Percentiles rank a stretch among this genome's conserved stretches.
These are phyloP conservation scores for Prostheceraeus crozeri DNA, from an alignment of 2,888 invertebrate species.

Conservation along the genomic window DNA sequence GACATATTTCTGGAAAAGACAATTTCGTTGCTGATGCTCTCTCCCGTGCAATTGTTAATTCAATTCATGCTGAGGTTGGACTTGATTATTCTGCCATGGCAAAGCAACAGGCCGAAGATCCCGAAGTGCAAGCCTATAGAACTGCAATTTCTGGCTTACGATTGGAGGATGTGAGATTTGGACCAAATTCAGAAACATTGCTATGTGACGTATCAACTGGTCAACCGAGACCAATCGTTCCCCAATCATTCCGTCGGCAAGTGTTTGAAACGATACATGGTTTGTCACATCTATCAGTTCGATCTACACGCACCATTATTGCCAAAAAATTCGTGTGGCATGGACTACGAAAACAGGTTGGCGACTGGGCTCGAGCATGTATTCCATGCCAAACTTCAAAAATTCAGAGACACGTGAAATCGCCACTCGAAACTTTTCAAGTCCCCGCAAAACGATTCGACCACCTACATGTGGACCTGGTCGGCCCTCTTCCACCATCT, in stretches of 20 bases:
- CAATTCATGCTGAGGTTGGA: background rate
- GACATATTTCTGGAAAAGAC: conserved; percentile 12
- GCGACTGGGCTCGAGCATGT: conserved; percentile 45
- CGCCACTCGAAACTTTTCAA: conserved; percentile 33
- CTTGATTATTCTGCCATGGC: background rate
- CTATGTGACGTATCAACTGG: conserved; percentile 33
- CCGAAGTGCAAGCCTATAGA: background rate
- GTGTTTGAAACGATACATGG: conserved; percentile 18
- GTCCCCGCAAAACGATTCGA: conserved; percentile 46
- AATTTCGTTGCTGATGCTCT: conserved; percentile 30
- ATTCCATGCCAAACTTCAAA: conserved; percentile 49
- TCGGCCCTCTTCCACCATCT: conserved; percentile 53
- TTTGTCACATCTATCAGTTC: conserved; percentile 31
- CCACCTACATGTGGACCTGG: conserved; percentile 57
- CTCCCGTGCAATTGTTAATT: conserved; percentile 19
- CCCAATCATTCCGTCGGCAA: conserved; percentile 26
- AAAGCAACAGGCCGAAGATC: background rate
- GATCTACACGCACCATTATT: conserved; percentile 31
- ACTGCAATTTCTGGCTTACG: background rate
- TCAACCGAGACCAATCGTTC: conserved; percentile 37
- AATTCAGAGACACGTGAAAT: conserved; percentile 45
- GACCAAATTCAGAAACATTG: background rate
- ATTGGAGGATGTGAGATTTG: conserved; percentile 11
- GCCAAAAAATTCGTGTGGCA: conserved; percentile 20
- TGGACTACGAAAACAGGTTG: conserved; percentile 41